Conservation (phyloP, 2,888 invertebrate genomes). For the Rhyacophila evoluta region DNA sequence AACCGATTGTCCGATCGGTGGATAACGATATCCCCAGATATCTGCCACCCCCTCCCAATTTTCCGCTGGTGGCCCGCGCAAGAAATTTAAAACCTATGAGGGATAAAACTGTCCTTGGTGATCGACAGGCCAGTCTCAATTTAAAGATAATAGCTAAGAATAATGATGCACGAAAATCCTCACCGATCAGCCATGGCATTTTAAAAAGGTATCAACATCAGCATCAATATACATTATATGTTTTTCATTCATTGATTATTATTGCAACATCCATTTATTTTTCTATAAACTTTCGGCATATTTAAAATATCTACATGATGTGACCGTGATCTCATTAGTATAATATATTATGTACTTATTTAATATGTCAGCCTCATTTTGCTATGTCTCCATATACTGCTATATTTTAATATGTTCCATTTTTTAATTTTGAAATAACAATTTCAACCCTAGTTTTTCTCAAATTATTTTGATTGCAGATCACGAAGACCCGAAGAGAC, state of each 20-base stretch:
- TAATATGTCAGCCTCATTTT: too few species aligned
- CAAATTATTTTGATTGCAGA: conserved; percentile 30
- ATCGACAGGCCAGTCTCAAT: conserved; percentile 59
- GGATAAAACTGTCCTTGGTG: conserved; percentile 55
- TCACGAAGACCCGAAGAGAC: conserved; percentile 34
- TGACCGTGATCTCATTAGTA: too few species aligned
- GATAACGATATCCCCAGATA: conserved; percentile 61
- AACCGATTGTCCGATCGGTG: conserved; percentile 66
- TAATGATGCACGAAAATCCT: conserved; percentile 58
- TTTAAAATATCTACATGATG: too few species aligned
- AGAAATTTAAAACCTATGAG: conserved; percentile 56
- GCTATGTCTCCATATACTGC: too few species aligned
- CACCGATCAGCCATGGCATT: conserved; percentile 39
- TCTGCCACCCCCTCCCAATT: conserved; percentile 55
- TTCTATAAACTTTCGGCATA: too few species aligned
- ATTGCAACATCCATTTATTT: too few species aligned
- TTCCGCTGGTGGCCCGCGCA: conserved; percentile 61
- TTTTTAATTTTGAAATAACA: too few species aligned
- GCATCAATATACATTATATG: too few species aligned
- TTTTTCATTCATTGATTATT: too few species aligned
- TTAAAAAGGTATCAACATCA: conserved; percentile 41
- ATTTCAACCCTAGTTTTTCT: too few species aligned
- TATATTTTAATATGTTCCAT: too few species aligned
- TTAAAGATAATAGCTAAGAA: conserved; percentile 67
- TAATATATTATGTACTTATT: too few species aligned